Percentiles rank a stretch among this genome's conserved stretches.
Conservation (phyloP, 2,888 invertebrate species). For the Uloborus plumipes region DNA sequence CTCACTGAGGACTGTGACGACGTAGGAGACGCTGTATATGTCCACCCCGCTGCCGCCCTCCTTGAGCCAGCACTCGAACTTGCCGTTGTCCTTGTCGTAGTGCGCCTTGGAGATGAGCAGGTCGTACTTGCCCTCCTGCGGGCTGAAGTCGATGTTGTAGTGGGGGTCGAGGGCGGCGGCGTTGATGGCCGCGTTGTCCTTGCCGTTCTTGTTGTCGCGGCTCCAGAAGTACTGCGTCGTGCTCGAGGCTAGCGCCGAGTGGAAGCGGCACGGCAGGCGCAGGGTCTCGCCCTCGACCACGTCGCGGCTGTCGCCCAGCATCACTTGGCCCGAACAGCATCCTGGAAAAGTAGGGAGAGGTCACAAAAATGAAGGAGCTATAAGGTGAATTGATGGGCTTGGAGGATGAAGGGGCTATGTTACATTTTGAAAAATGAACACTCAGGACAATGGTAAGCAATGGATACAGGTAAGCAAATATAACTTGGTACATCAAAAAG, state of each 20-base stretch:
- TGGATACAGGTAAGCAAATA: too few species aligned
- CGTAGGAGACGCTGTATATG: constrained; percentile 68
- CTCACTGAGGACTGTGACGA: constrained; percentile 78
- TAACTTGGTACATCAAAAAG: too few species aligned
- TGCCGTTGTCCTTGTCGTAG: constrained; percentile 91
- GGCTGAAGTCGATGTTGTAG: constrained; percentile 86
- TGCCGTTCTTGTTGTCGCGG: constrained; percentile 75
- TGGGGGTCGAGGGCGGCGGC: constrained; percentile 84
- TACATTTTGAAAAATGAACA: too few species aligned
- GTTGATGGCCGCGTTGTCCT: constrained; percentile 91
- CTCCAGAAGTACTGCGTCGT: constrained; percentile 66
- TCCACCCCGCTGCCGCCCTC: constrained; percentile 79
- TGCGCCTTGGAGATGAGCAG: constrained; percentile 89
- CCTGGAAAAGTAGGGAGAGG: constrained; percentile 8
- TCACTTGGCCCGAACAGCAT: constrained; percentile 47
- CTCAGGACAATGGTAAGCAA: too few species aligned
- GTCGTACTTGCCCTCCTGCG: constrained; percentile 87
- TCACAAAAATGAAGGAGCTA: too few species aligned
- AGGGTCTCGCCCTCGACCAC: constrained; percentile 66
- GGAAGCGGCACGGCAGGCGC: constrained; percentile 65
- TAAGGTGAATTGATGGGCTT: too few species aligned
- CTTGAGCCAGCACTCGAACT: constrained; percentile 84
- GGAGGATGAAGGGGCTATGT: too few species aligned
- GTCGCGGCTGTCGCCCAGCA: constrained; percentile 62
- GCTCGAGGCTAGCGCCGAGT: constrained; percentile 60